Evolutionary conservation across 2,113 vertebrate genomes (phyloP).

Genomic region (Naja naja): DNA sequence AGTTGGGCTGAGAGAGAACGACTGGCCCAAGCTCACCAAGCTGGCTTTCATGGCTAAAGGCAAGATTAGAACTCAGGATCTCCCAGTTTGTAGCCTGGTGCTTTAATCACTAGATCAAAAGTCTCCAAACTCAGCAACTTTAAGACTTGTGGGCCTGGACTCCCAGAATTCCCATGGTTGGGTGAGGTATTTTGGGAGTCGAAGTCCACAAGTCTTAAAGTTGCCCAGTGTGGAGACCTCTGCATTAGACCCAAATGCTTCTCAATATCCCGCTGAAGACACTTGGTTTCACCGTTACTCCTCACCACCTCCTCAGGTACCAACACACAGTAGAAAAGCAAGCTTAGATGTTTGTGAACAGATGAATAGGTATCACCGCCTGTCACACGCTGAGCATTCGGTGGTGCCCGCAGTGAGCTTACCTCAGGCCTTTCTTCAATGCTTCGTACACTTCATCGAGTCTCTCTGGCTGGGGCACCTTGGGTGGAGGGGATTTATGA

Average conservation of each 20-base stretch:
- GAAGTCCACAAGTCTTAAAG: background rate
- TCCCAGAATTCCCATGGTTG: background rate
- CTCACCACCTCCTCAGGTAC: too few species aligned
- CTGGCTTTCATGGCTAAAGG: background rate
- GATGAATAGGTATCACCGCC: background rate
- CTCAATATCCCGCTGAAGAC: background rate
- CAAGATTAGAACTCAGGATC: background rate
- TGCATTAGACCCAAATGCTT: background rate
- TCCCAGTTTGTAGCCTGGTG: background rate
- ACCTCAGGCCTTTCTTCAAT: slow-evolving; percentile 92
- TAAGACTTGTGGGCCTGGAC: background rate
- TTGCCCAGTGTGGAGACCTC: background rate
- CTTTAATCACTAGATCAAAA: background rate
- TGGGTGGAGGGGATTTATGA: slow-evolving; percentile 83
- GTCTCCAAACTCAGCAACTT: background rate
- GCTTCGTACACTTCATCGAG: slow-evolving; percentile 90
- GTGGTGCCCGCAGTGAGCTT: slow-evolving; percentile 64
- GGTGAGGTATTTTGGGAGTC: background rate
- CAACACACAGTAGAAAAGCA: background rate
- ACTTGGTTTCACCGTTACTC: background rate
- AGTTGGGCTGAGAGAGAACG: background rate
- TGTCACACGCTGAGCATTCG: background rate
- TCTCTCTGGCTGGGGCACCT: slow-evolving; percentile 91
- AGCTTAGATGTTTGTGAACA: background rate
- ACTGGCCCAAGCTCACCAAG: background rate